Evolutionary conservation across 2,113 vertebrate genomes (phyloP).

Genomic region (Sceloporus tristichus): DNA sequence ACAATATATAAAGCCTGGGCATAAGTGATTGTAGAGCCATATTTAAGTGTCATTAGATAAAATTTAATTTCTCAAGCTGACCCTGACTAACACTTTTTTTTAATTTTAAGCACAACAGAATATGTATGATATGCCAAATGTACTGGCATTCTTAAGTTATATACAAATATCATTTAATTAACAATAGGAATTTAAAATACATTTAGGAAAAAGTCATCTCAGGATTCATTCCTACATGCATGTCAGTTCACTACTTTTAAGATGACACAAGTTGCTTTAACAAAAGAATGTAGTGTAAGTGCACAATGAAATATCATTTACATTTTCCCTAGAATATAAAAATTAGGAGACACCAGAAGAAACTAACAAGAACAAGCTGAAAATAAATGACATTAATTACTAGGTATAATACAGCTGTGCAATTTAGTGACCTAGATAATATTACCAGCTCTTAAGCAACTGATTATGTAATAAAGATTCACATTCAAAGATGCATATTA

Average conservation of each 20-base stretch:
- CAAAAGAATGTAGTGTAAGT: background rate
- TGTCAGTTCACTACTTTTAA: conserved; percentile 35
- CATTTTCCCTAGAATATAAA: background rate
- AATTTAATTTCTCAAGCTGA: conserved; percentile 62
- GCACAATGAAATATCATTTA: background rate
- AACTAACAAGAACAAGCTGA: background rate
- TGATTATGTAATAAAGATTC: background rate
- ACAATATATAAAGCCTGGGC: background rate
- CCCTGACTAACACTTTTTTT: conserved; percentile 46
- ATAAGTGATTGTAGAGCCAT: background rate
- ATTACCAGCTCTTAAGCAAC: background rate
- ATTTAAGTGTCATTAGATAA: conserved; percentile 54
- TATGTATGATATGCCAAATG: conserved; percentile 47
- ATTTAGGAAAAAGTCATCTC: conserved; percentile 49
- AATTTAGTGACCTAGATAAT: background rate
- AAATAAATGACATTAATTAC: background rate
- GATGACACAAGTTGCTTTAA: background rate
- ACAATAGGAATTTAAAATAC: conserved; percentile 24
- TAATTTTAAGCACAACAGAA: conserved; percentile 28
- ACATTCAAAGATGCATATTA: background rate
- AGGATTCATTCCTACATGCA: conserved; percentile 61
- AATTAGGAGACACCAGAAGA: background rate
- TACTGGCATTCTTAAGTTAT: conserved; percentile 61
- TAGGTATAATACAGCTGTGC: background rate
- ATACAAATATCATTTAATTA: conserved; percentile 47